Evolutionary conservation across 2,113 vertebrate genomes (phyloP), one percentile per base, ranked within the genome.

Genomic region (Paracanthobrama guichenoti): DNA sequence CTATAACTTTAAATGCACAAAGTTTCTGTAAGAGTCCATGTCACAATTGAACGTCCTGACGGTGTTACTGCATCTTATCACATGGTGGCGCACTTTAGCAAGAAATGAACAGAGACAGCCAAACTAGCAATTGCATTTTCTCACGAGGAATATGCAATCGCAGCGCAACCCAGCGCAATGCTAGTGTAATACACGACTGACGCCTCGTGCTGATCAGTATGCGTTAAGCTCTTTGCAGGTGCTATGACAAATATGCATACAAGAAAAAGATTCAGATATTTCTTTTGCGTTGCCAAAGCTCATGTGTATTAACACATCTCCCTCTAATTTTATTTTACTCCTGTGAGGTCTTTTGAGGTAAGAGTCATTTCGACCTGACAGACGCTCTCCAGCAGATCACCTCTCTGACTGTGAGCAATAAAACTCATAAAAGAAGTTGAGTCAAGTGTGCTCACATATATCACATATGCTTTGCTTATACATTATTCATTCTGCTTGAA

Each of bases 81-180:
- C 88, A 53, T 62, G 90, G 77, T 66, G 89, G 88, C 89, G 62
- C 62, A 85, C 81, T 83, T 86, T 18, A 85, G 44, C 86, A 84
- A 88, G 81, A 78, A 81, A 85, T 84, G 39, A 71, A 73, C 39
- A 73, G 73, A 64, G 55, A 75, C 59, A 62, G 18, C 24, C 13
- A 82, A 81, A 64, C 74, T 53, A 28, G 81, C 69, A 85, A 78
- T 85, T 81, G 46, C 76, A 72, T 84, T 83, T 82, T 92, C 91
- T 90, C 92, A 64, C 22, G 90, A 91, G 90, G 90, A 89, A 86
- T 91, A 89, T 90, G 93, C 93, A 94, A 94, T 92, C 92, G 91
- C 89, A 88, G 87, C 87, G 93, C 92, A 95, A 94, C 92, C 92
- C 64, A 66, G 66, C 60, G 89, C 81, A 90, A 88, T 66, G 60